These are phyloP conservation scores for Apogon hyalosoma DNA, from an alignment of 2,797 vertebrate genomes.

Conservation along the genomic window DNA sequence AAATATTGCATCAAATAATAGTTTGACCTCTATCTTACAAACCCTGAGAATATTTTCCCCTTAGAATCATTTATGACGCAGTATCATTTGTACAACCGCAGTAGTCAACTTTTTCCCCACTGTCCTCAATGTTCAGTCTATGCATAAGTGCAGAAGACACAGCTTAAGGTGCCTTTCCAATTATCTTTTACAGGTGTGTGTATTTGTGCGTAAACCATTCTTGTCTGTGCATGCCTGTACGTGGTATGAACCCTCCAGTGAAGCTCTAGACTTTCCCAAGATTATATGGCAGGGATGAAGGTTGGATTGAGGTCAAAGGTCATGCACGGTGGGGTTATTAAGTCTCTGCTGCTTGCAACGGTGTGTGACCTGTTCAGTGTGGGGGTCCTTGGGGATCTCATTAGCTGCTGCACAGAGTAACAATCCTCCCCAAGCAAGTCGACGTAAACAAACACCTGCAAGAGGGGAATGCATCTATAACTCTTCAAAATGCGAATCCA, in stretches of 20 bases:
- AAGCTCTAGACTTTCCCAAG: conserved; percentile 34
- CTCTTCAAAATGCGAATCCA: no score
- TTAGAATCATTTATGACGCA: no score
- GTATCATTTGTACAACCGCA: no score
- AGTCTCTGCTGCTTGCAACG: conserved; percentile 35
- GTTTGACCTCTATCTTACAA: no score
- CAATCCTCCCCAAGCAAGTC: conserved; percentile 26
- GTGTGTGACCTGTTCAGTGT: conserved; percentile 47
- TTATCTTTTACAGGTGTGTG: background rate
- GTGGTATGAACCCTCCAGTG: conserved; percentile 27
- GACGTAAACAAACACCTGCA: conserved; percentile 62
- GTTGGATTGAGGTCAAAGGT: conserved; percentile 50
- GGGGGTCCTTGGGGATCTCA: conserved; percentile 75
- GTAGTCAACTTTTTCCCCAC: no score
- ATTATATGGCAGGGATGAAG: conserved; percentile 15
- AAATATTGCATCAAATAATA: no score
- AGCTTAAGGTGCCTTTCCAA: background rate
- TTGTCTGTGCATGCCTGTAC: conserved; percentile 20
- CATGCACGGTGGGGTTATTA: conserved; percentile 25
- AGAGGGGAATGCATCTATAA: conserved; percentile 5
- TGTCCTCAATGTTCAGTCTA: no score
- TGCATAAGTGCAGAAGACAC: background rate
- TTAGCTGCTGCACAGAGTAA: conserved; percentile 61
- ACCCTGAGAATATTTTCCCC: no score
- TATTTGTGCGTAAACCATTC: background rate